Base-by-base conservation (phyloP, 1,140 invertebrate species). In the Zelostemma sp. region DNA sequence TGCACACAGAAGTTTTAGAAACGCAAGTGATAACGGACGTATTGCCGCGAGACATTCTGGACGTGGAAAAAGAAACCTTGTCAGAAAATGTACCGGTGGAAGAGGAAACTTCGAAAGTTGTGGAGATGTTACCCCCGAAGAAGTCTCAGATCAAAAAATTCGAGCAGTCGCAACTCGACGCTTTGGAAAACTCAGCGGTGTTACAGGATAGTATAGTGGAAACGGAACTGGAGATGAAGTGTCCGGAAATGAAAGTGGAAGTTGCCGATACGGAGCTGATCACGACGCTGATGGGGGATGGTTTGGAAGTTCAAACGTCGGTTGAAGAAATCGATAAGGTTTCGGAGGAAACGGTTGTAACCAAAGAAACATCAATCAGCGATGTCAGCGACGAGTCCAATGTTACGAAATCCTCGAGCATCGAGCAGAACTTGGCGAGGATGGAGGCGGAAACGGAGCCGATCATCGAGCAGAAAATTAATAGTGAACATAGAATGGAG, bases 101-200 rank as follows among this genome's bases (percentile, higher is more conserved):
- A 9, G 11, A 35, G 33, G 3, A 35, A 35, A 6, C 12, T 19
- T 5, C 18, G 41, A 54, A 53, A 53, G 12, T 40, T 40, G 11
- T 1, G 12, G 81, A 84, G 3, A 80, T 79, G 38, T 18, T 84
- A 1, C 80, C 79, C 1, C 81, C 81, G 0, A 85, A 85, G 33
- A 85, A 85, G 14, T 84, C 78, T 0, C 83, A 85, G 49, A 85
- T 83, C 9, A 86, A 86, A 62, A 86, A 84, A 46, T 85, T 85
- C 60, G 82, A 86, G 47, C 55, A 79, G 33, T 80, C 82, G 0
- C 80, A 83, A 53, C 67, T 79, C 28, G 79, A 84, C 66, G 67
- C 68, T 46, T 70, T 77, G 47, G 76, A 77, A 1, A 63, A 56
- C 18, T 19, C 6, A 41, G 28, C 12, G 0, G 21, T 31, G 9